phyloP scores from a whole-genome alignment of 2,797 vertebrate species.

The Poecilia wingei region DNA sequence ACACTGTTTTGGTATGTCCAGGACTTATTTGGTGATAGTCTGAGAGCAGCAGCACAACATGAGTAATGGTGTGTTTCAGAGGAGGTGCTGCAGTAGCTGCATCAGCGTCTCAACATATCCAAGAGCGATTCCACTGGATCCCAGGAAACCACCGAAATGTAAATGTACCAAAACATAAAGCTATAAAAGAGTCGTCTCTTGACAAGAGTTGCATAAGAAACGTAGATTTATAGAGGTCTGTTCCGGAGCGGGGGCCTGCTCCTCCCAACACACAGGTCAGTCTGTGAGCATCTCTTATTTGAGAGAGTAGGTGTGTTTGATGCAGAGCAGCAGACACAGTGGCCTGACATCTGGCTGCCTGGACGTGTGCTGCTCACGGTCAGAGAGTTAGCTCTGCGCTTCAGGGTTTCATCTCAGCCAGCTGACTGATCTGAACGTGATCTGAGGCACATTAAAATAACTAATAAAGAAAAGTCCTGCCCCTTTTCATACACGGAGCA shows the following conservation, averaged over 20 bases:
- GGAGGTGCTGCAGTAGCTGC: slow-evolving; percentile 32
- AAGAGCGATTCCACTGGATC: not conserved
- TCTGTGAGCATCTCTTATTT: slow-evolving; percentile 41
- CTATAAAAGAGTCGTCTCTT: not conserved
- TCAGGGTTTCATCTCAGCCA: slow-evolving; percentile 44
- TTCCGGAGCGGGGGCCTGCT: not conserved
- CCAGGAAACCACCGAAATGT: not conserved
- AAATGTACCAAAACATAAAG: not conserved
- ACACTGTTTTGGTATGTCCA: slow-evolving; percentile 5
- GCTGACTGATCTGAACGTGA: not conserved
- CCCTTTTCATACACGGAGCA: not conserved
- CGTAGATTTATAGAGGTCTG: not conserved
- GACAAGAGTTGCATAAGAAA: not conserved
- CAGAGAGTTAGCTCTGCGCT: slow-evolving; percentile 29
- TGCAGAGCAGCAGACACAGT: slow-evolving; percentile 29
- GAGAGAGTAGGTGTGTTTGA: slow-evolving; percentile 38
- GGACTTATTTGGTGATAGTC: slow-evolving; percentile 14
- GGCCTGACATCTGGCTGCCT: slow-evolving; percentile 40
- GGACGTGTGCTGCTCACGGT: slow-evolving; percentile 41
- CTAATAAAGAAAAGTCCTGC: not conserved
- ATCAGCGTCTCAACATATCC: slow-evolving; percentile 5
- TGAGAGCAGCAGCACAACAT: slow-evolving; percentile 29
- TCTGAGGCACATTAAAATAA: slow-evolving; percentile 17
- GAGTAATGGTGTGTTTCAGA: slow-evolving; percentile 32
- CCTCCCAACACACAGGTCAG: slow-evolving; percentile 7